These are phyloP conservation scores for Hydroisotoma schaefferi DNA, from an alignment of 2,888 invertebrate genomes.

Conservation along the genomic window DNA sequence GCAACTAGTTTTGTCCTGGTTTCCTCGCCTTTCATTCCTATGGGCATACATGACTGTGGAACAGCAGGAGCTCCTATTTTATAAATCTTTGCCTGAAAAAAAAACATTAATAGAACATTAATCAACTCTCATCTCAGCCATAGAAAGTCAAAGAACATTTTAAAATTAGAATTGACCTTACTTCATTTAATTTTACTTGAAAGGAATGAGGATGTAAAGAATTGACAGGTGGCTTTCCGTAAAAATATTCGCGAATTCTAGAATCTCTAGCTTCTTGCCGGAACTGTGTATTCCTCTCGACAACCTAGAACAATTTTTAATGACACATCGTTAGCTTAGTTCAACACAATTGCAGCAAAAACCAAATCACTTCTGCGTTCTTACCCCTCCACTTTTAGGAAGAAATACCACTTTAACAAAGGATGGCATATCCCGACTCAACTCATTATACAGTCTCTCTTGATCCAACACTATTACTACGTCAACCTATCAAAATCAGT, in stretches of 20 bases:
- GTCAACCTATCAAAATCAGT: slow-evolving; percentile 58
- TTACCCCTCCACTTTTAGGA: slow-evolving; percentile 94
- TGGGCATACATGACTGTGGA: slow-evolving; percentile 93
- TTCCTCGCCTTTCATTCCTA: slow-evolving; percentile 91
- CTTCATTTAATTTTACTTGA: slow-evolving; percentile 84
- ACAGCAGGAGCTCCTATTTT: slow-evolving; percentile 91
- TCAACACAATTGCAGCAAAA: background rate
- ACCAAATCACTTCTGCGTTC: slow-evolving; percentile 43
- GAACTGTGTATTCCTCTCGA: slow-evolving; percentile 71
- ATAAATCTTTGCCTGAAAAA: slow-evolving; percentile 67
- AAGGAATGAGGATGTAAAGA: slow-evolving; percentile 90
- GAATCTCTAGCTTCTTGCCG: slow-evolving; percentile 73
- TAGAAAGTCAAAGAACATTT: background rate
- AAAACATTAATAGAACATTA: slow-evolving; percentile 50
- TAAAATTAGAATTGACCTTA: slow-evolving; percentile 51
- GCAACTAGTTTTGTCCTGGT: slow-evolving; percentile 83
- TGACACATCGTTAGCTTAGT: too few relatives aligned
- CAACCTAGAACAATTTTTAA: slow-evolving; percentile 61
- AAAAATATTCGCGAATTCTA: slow-evolving; percentile 90
- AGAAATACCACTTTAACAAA: slow-evolving; percentile 88
- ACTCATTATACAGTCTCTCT: slow-evolving; percentile 89
- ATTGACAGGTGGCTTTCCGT: slow-evolving; percentile 64
- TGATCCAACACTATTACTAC: slow-evolving; percentile 93
- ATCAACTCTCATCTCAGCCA: background rate
- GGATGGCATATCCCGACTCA: slow-evolving; percentile 86